Evolutionary conservation across 2,888 invertebrate genomes (phyloP).

Genomic region (Scaptomyza caliginosa): DNA sequence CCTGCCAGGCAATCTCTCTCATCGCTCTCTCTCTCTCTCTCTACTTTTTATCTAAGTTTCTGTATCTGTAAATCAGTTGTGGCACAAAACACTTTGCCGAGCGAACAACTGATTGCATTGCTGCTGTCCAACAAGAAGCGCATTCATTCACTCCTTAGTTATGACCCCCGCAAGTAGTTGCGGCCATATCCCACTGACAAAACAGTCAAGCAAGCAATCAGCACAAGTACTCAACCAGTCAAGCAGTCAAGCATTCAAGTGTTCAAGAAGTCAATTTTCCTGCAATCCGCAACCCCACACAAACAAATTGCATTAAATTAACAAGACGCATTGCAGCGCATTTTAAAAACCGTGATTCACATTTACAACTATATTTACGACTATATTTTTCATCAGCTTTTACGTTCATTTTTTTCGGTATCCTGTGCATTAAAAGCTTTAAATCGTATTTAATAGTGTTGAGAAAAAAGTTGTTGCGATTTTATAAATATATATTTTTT

Average conservation of each 20-base stretch:
- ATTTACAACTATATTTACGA: conserved; percentile 38
- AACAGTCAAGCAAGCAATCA: conserved; percentile 49
- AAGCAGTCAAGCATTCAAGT: neutral
- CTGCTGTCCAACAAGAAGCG: conserved; percentile 18
- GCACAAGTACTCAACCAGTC: conserved; percentile 17
- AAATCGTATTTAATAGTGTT: neutral
- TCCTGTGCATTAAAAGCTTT: neutral
- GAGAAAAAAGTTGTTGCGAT: neutral
- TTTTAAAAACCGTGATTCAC: conserved; percentile 50
- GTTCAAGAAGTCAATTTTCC: neutral
- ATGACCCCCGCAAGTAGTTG: conserved; percentile 33
- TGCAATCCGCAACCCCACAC: conserved; percentile 20
- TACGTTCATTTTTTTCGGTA: neutral
- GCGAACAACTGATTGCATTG: conserved; percentile 42
- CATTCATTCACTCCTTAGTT: conserved; percentile 22
- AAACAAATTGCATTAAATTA: conserved; percentile 62
- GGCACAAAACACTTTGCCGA: conserved; percentile 44
- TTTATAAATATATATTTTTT: neutral
- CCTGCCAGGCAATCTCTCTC: conserved; percentile 59
- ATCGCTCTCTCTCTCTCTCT: neutral
- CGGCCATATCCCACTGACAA: conserved; percentile 15
- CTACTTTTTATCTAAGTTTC: neutral
- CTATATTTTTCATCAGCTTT: conserved; percentile 38
- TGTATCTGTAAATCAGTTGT: conserved; percentile 40
- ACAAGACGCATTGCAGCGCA: conserved; percentile 50